Percentiles rank a stretch among this genome's conserved stretches.
phyloP scores from a whole-genome alignment of 2,888 invertebrate species.

The Tipula vernalis region DNA sequence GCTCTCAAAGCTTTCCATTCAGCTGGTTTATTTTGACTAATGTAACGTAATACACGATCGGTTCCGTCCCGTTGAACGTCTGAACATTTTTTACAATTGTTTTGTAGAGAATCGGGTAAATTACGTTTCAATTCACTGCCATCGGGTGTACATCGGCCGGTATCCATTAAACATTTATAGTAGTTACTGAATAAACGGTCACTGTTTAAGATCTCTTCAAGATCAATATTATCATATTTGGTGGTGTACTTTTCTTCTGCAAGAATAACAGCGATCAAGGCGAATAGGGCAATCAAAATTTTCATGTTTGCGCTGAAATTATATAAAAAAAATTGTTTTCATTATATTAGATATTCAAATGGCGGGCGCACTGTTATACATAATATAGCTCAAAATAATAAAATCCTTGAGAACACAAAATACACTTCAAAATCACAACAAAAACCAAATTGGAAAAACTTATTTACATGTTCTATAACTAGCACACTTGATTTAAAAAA shows the following conservation, averaged over 20 bases:
- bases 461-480: background rate
- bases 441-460: background rate
- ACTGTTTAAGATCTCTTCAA: slow-evolving; percentile 50
- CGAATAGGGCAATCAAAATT: slow-evolving; percentile 33
- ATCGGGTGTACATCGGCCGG: slow-evolving; percentile 52
- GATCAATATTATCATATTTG: slow-evolving; percentile 53
- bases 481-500: background rate
- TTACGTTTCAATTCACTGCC: slow-evolving; percentile 53
- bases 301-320: slow-evolving; percentile 31
- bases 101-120: slow-evolving; percentile 56
- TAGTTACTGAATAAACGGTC: slow-evolving; percentile 50
- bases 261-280: slow-evolving; percentile 28
- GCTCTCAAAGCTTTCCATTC: slow-evolving; percentile 50
- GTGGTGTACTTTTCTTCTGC: slow-evolving; percentile 43
- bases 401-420: background rate
- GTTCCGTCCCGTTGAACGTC: slow-evolving; percentile 49
- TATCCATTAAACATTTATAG: slow-evolving; percentile 49
- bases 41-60: slow-evolving; percentile 48
- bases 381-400: background rate
- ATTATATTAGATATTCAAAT: too few species aligned
- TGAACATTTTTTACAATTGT: slow-evolving; percentile 54
- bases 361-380: background rate
- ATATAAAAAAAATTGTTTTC: slow-evolving; percentile 20
- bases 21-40: slow-evolving; percentile 50
- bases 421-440: background rate